A percentile compares a stretch with the other conserved stretches of the same genome.
Evolutionary conservation across 23 tunicate genomes (phyloP).

Genomic region (Oikopleura albicans): DNA sequence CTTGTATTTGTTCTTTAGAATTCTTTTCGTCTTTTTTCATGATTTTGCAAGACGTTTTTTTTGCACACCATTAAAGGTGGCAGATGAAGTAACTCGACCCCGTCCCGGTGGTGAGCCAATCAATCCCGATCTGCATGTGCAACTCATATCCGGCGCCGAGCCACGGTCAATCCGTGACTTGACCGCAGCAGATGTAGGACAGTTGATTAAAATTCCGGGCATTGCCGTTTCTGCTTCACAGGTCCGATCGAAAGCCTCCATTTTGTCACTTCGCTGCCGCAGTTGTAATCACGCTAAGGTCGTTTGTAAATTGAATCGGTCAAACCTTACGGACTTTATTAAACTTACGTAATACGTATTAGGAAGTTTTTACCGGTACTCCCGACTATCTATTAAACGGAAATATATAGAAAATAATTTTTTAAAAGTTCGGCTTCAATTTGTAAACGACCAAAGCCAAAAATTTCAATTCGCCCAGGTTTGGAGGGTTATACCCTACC

Average conservation of each 20-base stretch:
- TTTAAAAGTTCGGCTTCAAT: no score
- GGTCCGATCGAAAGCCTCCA: slow-evolving; percentile 56
- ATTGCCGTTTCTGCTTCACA: slow-evolving; percentile 79
- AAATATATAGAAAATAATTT: no score
- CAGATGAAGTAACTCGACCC: slow-evolving; percentile 92
- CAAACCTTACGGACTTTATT: not conserved
- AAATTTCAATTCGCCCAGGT: slow-evolving; percentile 57
- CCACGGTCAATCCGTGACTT: slow-evolving; percentile 47
- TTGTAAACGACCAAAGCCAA: slow-evolving; percentile 31
- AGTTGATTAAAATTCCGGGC: slow-evolving; percentile 81
- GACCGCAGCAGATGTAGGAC: slow-evolving; percentile 59
- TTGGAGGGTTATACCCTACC: slow-evolving; percentile 77
- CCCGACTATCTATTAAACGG: no score
- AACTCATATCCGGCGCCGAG: slow-evolving; percentile 45
- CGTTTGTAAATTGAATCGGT: not conserved
- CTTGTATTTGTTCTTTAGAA: no score
- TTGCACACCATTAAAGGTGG: no score
- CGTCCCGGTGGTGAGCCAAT: slow-evolving; percentile 58
- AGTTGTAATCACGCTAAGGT: not conserved
- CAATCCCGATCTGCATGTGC: slow-evolving; percentile 46
- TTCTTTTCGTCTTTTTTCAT: no score
- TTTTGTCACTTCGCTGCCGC: slow-evolving; percentile 69
- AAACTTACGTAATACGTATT: no score
- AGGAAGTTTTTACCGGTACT: no score
- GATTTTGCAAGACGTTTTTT: no score